phyloP scores from a whole-genome alignment of 2,797 vertebrate species.

The Eurystomus glaucurus region DNA sequence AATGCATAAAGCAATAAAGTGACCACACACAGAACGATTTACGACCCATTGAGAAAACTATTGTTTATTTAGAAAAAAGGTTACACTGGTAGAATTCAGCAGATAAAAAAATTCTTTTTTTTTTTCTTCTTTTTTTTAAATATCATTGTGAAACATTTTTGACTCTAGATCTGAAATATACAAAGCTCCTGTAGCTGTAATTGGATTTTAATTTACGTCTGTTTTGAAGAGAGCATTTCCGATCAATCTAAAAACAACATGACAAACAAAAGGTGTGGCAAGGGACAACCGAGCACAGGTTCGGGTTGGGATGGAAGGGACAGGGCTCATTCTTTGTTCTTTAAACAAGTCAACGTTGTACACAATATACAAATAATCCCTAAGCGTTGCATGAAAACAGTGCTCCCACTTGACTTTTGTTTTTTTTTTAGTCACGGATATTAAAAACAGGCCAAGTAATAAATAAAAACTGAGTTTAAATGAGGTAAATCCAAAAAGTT shows the following conservation, averaged over 20 bases:
- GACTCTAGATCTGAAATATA: too few relatives aligned
- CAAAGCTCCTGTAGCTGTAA: conserved; percentile 90
- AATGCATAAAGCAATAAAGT: conserved; percentile 60
- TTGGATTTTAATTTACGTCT: conserved; percentile 87
- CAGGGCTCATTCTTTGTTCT: conserved; percentile 30
- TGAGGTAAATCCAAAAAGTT: conserved; percentile 90
- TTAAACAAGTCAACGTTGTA: conserved; percentile 88
- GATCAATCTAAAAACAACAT: conserved; percentile 93
- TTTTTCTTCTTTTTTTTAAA: conserved; percentile 89
- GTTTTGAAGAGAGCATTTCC: conserved; percentile 86
- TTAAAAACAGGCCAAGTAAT: conserved; percentile 94
- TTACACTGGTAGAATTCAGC: conserved; percentile 98
- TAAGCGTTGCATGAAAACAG: conserved; percentile 89
- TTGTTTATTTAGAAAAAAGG: conserved; percentile 98
- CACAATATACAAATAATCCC: conserved; percentile 97
- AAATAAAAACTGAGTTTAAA: conserved; percentile 94
- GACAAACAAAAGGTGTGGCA: conserved; percentile 86
- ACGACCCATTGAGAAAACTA: conserved; percentile 98
- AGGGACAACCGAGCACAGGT: conserved; percentile 85
- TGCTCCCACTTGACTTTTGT: conserved; percentile 82
- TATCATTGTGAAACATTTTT: conserved; percentile 93
- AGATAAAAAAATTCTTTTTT: conserved; percentile 93
- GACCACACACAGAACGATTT: conserved; percentile 84
- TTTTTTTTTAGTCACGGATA: conserved; percentile 82
- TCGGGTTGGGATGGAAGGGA: conserved; percentile 17